Conservation (phyloP, 1,140 invertebrate species). For the Eupeodes corollae region DNA sequence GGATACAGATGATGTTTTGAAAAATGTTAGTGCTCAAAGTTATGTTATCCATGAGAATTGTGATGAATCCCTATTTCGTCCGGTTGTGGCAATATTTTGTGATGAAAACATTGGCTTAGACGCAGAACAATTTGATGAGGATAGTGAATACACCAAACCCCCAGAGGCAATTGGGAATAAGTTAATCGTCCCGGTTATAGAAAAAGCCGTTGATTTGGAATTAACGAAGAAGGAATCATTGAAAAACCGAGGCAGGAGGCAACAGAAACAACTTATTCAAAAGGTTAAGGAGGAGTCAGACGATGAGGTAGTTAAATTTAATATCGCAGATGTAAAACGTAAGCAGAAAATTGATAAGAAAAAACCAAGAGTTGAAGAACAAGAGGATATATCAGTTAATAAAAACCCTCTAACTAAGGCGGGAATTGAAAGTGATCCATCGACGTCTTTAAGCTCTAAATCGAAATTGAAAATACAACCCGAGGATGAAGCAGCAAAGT, state of each 20-base stretch:
- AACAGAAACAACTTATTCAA: slow-evolving; percentile 8
- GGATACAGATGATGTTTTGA: slow-evolving; percentile 37
- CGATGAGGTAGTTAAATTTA: neutral
- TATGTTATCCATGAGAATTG: slow-evolving; percentile 46
- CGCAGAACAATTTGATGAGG: neutral
- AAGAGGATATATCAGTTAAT: no score
- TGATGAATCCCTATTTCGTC: slow-evolving; percentile 50
- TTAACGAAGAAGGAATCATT: slow-evolving; percentile 35
- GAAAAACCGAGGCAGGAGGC: slow-evolving; percentile 40
- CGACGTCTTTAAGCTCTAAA: no score
- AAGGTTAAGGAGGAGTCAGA: neutral
- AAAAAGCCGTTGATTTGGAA: slow-evolving; percentile 37
- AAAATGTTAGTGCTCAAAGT: slow-evolving; percentile 37
- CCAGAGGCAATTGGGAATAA: slow-evolving; percentile 27
- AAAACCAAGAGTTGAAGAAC: no score
- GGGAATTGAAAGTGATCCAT: no score
- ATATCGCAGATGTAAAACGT: neutral
- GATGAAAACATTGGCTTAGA: slow-evolving; percentile 13
- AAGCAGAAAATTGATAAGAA: no score
- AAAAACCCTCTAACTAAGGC: no score
- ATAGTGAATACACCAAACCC: slow-evolving; percentile 12
- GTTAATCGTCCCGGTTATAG: slow-evolving; percentile 34
- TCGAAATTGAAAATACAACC: no score
- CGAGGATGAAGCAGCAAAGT: no score
- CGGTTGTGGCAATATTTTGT: slow-evolving; percentile 41